Evolutionary conservation across 64 coral and sea anemone species (phyloP).

Genomic region (Platygyra sinensis): DNA sequence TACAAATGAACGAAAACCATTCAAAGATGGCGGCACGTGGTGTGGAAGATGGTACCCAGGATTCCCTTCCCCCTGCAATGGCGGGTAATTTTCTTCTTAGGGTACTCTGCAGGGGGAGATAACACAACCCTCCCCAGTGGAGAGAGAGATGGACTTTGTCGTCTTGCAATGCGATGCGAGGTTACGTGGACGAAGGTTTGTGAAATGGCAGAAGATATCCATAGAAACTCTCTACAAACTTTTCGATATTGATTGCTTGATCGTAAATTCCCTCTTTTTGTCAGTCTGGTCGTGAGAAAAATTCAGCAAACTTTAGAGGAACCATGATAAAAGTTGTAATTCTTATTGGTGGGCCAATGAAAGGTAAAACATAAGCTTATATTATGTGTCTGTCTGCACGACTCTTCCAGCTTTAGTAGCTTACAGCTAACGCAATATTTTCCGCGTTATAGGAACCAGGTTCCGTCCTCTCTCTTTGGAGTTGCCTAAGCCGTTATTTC

Average conservation of each 20-base stretch:
- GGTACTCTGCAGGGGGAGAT: not conserved
- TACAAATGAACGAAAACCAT: not conserved
- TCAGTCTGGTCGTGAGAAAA: not conserved
- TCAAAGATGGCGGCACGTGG: conserved; percentile 76
- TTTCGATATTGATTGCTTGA: not conserved
- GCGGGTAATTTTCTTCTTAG: conserved; percentile 7
- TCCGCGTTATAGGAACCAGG: conserved; percentile 70
- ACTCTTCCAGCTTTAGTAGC: not conserved
- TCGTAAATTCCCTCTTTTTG: conserved; percentile 11
- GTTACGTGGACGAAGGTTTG: conserved; percentile 44
- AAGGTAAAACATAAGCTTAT: conserved; percentile 63
- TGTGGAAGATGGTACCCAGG: conserved; percentile 33
- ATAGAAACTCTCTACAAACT: conserved; percentile 61
- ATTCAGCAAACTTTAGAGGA: not conserved
- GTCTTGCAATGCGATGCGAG: not conserved
- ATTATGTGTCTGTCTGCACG: not conserved
- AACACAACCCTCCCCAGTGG: not conserved
- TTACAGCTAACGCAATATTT: not conserved
- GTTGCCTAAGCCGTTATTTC: conserved; percentile 91
- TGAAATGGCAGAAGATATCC: conserved; percentile 51
- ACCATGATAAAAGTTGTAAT: conserved; percentile 90
- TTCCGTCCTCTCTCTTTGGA: conserved; percentile 97
- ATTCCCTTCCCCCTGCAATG: conserved; percentile 33
- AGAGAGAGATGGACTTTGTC: not conserved
- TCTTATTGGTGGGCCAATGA: conserved; percentile 91